Percentiles rank a stretch among this genome's conserved stretches.
Conservation (phyloP, 2,113 vertebrate genomes). For the Himantopus leucocephalus region DNA sequence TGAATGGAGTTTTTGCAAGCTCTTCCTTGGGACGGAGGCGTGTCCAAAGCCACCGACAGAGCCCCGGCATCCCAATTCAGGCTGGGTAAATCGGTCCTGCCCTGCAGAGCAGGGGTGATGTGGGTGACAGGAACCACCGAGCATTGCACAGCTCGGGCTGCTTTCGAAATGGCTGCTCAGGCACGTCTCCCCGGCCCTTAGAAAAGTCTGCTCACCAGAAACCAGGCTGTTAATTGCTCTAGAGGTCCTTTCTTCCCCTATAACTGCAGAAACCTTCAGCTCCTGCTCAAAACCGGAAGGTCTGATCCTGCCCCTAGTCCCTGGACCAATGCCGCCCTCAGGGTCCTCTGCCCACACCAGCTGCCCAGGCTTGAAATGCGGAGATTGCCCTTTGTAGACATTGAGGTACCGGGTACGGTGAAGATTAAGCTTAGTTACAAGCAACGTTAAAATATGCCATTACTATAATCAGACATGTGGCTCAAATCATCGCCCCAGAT, state of each 20-base stretch:
- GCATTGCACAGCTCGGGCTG: not conserved
- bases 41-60: not conserved
- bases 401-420: not conserved
- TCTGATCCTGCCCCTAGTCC: not conserved
- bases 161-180: not conserved
- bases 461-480: not conserved
- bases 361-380: not conserved
- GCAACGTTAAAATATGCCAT: not conserved
- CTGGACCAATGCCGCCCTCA: fast-evolving
- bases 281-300: not conserved
- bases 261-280: not conserved
- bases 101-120: not conserved
- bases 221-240: not conserved
- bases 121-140: not conserved
- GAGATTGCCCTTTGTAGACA: not conserved
- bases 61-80: fast-evolving
- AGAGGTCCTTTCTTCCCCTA: not conserved
- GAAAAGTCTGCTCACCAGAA: not conserved
- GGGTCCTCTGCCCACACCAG: not conserved
- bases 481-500: not conserved
- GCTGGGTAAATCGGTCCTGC: not conserved
- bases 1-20: not conserved
- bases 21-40: not conserved
- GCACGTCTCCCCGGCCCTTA: fast-evolving
- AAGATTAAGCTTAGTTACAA: not conserved